These are phyloP conservation scores for Amiota mariae DNA, from an alignment of 2,888 invertebrate genomes.

Conservation along the genomic window DNA sequence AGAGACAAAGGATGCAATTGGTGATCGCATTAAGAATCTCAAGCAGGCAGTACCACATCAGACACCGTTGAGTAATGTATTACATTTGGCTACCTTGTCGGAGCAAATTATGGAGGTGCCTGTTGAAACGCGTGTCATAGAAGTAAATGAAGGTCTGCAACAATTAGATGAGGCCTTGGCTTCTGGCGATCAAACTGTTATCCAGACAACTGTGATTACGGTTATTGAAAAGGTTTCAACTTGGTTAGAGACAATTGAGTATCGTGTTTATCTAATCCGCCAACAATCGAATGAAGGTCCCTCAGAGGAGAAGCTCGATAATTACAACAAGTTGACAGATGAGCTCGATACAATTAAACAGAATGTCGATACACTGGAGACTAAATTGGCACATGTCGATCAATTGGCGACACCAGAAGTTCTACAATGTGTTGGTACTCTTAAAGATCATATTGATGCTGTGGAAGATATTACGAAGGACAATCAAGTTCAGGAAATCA, in stretches of 20 bases:
- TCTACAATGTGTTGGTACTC: conserved; percentile 76
- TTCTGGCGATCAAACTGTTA: conserved; percentile 76
- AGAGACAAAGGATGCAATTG: conserved; percentile 75
- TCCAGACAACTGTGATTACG: conserved; percentile 82
- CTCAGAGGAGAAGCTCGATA: conserved; percentile 77
- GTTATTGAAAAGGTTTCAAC: conserved; percentile 87
- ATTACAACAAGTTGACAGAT: conserved; percentile 78
- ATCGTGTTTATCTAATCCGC: conserved; percentile 80
- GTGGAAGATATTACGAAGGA: conserved; percentile 81
- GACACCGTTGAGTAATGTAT: conserved; percentile 77
- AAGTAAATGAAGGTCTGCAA: conserved; percentile 75
- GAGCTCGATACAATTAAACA: conserved; percentile 81
- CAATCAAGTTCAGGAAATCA: conserved; percentile 76
- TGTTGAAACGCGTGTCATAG: conserved; percentile 75
- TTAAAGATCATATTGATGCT: conserved; percentile 81
- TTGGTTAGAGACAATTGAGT: conserved; percentile 90
- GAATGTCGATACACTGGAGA: conserved; percentile 79
- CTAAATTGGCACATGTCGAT: conserved; percentile 75
- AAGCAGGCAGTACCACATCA: conserved; percentile 75
- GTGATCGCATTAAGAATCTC: conserved; percentile 76
- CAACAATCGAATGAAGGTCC: conserved; percentile 77
- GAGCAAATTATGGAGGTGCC: conserved; percentile 76
- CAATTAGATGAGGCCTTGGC: conserved; percentile 75
- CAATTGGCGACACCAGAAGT: conserved; percentile 73
- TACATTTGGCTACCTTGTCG: conserved; percentile 78